Evolutionary conservation across 2,113 vertebrate genomes (phyloP), one percentile per base, ranked within the genome.

Genomic region (Xenopus laevis): DNA sequence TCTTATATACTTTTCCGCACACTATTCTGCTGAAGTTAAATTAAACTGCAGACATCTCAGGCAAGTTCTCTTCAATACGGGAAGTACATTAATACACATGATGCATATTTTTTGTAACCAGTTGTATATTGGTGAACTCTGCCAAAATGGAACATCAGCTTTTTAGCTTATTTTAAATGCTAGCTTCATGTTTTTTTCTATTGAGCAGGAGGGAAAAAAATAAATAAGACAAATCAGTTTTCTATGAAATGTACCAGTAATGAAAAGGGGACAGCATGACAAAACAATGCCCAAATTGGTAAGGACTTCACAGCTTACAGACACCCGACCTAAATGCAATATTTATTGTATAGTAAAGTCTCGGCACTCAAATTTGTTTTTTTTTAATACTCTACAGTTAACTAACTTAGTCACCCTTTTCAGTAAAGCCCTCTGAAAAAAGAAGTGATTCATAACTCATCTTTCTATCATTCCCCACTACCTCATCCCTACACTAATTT

Each of bases 151-250:
- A 27, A 60, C 9, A 60, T 60, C 58, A 60, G 58, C 18, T 23
- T 60, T 60, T 23, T 13, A 58, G 18, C 10, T 60, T 60, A 13
- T 23, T 8, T 23, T 23, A 60, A 21, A 60, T 20, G 53, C n/a
- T 17, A 23, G 20, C 10, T 8, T 60, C 21, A 23, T 60, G 58
- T 60, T 20, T 9, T 65, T 72, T 61, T n/a, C 16, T 61, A 4
- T 74, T 68, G 7, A 65, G 11, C 27, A 75, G 72, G 18, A 64
- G 11, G 7, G 67, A 60, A 68, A 53, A n/a, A 47, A 23, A n/a
- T 20, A 68, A 75, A 40, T n/a, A 33, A 60, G 21, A 60, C 21
- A 27, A 60, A 23, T 60, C 20, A 13, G 58, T 60, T 60, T 60
- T 60, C 18, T 7, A 6, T 60, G 58, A 60, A 60, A 60, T 27